Base-by-base conservation (phyloP, 2,113 vertebrate species). In the Microtus montanus region DNA sequence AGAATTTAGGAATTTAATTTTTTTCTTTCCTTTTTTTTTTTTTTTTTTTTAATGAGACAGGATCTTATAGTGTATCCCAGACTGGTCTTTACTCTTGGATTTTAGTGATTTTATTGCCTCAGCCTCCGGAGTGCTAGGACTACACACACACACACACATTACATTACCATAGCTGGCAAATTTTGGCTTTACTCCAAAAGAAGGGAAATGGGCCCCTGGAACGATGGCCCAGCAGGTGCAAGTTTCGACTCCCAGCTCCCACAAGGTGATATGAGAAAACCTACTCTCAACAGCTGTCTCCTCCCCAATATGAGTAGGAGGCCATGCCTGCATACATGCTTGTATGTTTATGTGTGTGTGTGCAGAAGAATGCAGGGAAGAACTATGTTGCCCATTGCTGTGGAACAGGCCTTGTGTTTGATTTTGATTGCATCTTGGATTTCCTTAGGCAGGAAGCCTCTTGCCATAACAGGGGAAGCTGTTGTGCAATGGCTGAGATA, bases 171-270 rank as follows among this genome's bases (percentile, higher is more conserved):
- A 61, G 24, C n/a, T 74, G n/a, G 10, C 26, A 61, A 74, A 11
- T 61, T 83, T 73, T 49, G 91, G 63, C 91, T 70, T 92, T n/a
- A 91, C 82, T 74, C 49, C 9, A 47, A 71, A 93, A 77, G 49
- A 82, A 91, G 75, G 15, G 74, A 70, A 88, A 22, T 68, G 61
- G 15, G 41, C 17, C 41, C 83, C 28, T 66, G 28, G 17, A 35
- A 30, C 24, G 41, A 86, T 35, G 41, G 41, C 41, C 13, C 4
- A 20, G 61, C 30, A 33, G 61, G 41, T 30, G 12, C 26, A 47
- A 15, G 82, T 14, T 84, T 30, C 28, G 8, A 28, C 38, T 64
- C 82, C 58, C 8, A 19, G 35, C 28, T 64, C 82, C 82, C 38
- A 64, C 24, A 83, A 63, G 35, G 38, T 84, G 58, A 28, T 38